Conservation (phyloP, 2,113 vertebrate species). For the Psittacula cyanocephala region DNA sequence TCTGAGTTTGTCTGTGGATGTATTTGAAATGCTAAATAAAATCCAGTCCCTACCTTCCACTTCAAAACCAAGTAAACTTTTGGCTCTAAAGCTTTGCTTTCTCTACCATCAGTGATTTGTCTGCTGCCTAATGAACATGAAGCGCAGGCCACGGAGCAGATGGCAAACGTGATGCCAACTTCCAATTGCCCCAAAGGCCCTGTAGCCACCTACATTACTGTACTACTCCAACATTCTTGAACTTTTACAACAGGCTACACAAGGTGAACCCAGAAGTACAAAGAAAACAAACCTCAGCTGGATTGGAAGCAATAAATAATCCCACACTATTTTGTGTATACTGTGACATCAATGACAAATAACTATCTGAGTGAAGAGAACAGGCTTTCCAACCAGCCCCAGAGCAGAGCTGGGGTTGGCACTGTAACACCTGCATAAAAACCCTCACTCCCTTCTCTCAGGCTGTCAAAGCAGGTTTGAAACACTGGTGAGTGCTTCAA, state of each 20-base stretch:
- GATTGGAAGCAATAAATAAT: neutral
- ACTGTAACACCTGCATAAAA: too few relatives aligned
- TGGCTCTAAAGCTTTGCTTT: neutral
- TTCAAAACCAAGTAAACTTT: neutral
- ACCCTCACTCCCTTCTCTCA: neutral
- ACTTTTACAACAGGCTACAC: neutral
- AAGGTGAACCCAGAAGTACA: neutral
- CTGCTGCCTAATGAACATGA: neutral
- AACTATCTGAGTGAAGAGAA: neutral
- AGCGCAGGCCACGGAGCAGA: neutral
- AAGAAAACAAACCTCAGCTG: neutral
- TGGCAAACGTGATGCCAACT: neutral
- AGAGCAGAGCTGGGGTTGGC: neutral
- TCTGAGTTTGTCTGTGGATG: neutral
- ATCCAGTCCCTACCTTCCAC: neutral
- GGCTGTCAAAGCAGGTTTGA: neutral
- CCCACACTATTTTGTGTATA: accelerated
- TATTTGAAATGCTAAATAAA: neutral
- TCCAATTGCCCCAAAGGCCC: neutral
- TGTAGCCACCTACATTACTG: neutral
- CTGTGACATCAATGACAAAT: neutral
- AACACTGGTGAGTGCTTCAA: neutral
- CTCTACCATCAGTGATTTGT: neutral
- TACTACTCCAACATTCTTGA: neutral
- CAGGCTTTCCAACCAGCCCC: neutral